Percentiles rank a stretch among this genome's conserved stretches.
Conservation (phyloP, 1,140 invertebrate species). For the Stegodyphus dumicola region DNA sequence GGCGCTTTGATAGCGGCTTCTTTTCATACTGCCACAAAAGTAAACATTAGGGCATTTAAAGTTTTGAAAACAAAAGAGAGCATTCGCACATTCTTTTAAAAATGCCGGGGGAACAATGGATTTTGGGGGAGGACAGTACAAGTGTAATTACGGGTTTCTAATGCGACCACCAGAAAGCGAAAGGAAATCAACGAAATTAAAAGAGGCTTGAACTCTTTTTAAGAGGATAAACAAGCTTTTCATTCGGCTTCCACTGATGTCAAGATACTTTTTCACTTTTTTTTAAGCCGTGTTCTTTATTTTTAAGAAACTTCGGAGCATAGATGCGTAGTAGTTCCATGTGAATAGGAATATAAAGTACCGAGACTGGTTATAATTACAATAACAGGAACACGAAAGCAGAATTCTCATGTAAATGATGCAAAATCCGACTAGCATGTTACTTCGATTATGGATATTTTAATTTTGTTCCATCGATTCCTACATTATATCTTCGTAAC, state of each 20-base stretch:
- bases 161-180: background rate
- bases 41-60: constrained; percentile 42
- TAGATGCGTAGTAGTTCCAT: too few relatives aligned
- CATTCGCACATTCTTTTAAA: constrained; percentile 36
- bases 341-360: too few relatives aligned
- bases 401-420: too few relatives aligned
- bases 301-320: too few relatives aligned
- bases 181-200: constrained; percentile 8
- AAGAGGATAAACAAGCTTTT: constrained; percentile 15
- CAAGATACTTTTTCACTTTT: too few relatives aligned
- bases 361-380: too few relatives aligned
- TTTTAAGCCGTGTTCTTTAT: too few relatives aligned
- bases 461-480: too few relatives aligned
- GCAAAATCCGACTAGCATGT: too few relatives aligned
- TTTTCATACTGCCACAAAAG: constrained; percentile 43
- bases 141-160: constrained; percentile 28
- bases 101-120: constrained; percentile 33
- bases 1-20: constrained; percentile 42
- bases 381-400: too few relatives aligned
- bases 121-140: constrained; percentile 15
- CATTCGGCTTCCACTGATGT: background rate
- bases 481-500: too few relatives aligned
- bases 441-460: too few relatives aligned
- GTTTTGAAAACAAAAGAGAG: constrained; percentile 53
- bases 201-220: constrained; percentile 1